These are phyloP conservation scores for Lanistes nyassanus DNA, from an alignment of 1,140 invertebrate genomes.

Conservation along the genomic window DNA sequence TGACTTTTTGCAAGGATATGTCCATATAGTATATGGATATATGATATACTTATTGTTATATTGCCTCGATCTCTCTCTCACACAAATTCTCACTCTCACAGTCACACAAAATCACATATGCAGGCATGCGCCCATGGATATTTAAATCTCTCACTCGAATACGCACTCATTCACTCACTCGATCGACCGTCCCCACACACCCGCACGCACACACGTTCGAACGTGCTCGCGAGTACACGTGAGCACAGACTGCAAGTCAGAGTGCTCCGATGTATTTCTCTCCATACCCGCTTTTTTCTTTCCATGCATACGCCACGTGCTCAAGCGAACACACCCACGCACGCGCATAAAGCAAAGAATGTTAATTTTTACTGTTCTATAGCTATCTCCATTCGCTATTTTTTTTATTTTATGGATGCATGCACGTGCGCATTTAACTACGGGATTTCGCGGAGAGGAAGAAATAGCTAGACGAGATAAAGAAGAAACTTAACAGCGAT, in stretches of 20 bases:
- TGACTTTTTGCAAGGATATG: too few relatives aligned
- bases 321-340: neutral
- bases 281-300: neutral
- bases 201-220: conserved; percentile 4
- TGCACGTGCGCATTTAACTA: too few relatives aligned
- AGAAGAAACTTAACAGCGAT: too few relatives aligned
- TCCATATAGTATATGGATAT: too few relatives aligned
- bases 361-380: too few relatives aligned
- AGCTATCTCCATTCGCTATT: neutral
- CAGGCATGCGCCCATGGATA: neutral
- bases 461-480: too few relatives aligned
- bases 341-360: neutral
- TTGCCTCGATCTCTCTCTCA: too few relatives aligned
- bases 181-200: neutral
- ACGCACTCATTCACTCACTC: neutral
- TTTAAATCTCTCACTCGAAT: too few relatives aligned
- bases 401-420: neutral
- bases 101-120: neutral
- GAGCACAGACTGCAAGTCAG: too few relatives aligned
- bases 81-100: too few relatives aligned
- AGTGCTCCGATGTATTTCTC: neutral
- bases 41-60: too few relatives aligned
- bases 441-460: too few relatives aligned
- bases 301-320: neutral
- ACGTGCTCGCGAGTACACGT: neutral